Evolutionary conservation across 2,888 invertebrate genomes (phyloP).

Genomic region (Phorcus lineatus): DNA sequence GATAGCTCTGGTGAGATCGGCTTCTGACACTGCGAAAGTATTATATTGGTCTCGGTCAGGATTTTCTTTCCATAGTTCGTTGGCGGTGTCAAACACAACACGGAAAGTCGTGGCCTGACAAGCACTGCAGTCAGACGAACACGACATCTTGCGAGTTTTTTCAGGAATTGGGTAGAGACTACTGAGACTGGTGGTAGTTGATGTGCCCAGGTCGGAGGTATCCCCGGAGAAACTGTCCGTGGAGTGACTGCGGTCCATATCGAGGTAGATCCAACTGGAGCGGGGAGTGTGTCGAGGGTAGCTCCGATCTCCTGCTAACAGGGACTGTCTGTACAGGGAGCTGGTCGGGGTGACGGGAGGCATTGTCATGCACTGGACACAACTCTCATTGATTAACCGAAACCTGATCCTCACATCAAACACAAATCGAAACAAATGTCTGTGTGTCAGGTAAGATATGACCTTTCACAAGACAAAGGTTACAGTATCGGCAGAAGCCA

Average conservation of each 20-base stretch:
- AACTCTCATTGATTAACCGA: too few relatives aligned
- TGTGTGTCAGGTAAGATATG: too few relatives aligned
- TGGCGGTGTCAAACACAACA: slow-evolving; percentile 33
- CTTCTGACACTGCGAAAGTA: slow-evolving; percentile 68
- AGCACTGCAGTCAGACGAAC: slow-evolving; percentile 25
- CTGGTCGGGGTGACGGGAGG: slow-evolving; percentile 2
- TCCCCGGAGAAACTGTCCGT: neutral
- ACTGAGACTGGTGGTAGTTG: slow-evolving; percentile 19
- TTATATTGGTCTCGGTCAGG: slow-evolving; percentile 67
- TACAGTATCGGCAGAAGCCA: too few relatives aligned
- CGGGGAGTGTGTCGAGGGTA: slow-evolving; percentile 32
- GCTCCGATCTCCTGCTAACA: slow-evolving; percentile 14
- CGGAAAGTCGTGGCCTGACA: slow-evolving; percentile 21
- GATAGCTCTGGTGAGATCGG: slow-evolving; percentile 66
- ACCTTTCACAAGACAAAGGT: too few relatives aligned
- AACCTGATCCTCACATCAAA: too few relatives aligned
- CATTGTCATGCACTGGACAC: neutral
- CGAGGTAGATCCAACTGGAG: slow-evolving; percentile 50
- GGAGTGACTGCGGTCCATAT: slow-evolving; percentile 36
- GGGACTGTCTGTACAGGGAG: slow-evolving; percentile 15
- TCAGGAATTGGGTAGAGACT: slow-evolving; percentile 25
- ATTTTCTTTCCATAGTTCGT: slow-evolving; percentile 67
- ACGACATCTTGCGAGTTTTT: slow-evolving; percentile 36
- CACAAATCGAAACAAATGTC: too few relatives aligned
- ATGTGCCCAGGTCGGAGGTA: neutral